Percentiles rank a stretch among this genome's conserved stretches.
Conservation (phyloP, 1,140 invertebrate species). For the Pararge aegeria region DNA sequence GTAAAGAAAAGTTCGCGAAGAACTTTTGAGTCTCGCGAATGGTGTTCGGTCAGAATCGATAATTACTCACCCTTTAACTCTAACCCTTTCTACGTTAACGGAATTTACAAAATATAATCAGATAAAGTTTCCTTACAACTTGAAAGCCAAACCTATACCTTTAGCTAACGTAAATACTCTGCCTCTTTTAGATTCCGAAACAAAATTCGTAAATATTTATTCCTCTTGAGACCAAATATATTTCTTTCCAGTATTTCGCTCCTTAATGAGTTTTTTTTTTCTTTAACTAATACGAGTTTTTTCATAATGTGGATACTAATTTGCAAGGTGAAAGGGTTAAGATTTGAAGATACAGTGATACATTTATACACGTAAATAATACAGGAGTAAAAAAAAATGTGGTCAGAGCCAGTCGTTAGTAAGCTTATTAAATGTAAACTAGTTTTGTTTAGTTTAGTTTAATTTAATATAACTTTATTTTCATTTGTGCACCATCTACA, state of each 20-base stretch:
- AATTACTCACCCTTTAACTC: slow-evolving; percentile 43
- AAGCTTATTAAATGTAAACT: no score
- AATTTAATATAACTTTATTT: no score
- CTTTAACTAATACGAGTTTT: no score
- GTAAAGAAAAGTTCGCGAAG: slow-evolving; percentile 46
- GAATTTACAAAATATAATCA: slow-evolving; percentile 23
- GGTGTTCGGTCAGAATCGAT: slow-evolving; percentile 50
- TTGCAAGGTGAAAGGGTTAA: no score
- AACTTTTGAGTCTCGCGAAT: slow-evolving; percentile 45
- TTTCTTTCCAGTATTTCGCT: background rate
- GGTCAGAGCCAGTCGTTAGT: no score
- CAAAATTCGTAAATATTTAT: background rate
- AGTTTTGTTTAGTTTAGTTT: no score
- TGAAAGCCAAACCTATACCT: background rate
- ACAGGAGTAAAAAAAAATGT: no score
- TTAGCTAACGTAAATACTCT: background rate
- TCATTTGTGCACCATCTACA: no score
- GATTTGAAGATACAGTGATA: no score
- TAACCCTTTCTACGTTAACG: slow-evolving; percentile 26
- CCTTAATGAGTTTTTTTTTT: background rate
- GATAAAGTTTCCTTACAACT: slow-evolving; percentile 16
- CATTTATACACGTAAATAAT: no score
- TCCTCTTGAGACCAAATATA: background rate
- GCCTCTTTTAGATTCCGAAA: background rate
- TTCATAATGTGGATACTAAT: no score